Base-by-base conservation (phyloP, 2,888 invertebrate species). In the Molorchus minor region DNA sequence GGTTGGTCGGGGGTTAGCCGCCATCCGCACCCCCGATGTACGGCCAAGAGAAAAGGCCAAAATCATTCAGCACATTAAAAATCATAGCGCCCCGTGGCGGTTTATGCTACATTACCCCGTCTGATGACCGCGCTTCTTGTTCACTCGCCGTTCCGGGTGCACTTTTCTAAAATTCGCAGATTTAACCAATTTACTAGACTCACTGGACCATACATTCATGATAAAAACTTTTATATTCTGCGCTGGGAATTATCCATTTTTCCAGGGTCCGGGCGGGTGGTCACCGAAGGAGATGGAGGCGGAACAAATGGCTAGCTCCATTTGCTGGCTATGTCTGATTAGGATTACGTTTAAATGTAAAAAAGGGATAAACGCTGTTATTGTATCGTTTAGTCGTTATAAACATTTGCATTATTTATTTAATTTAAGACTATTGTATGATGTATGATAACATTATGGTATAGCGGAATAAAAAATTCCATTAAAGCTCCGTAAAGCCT, bases 71-170 rank as follows among this genome's bases (percentile, higher is more conserved):
- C 62, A 67, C 77, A 77, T 77, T 77, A 76, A 77, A 77, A 77
- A 77, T 76, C 75, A 76, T 77, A 75, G 75, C 76, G 67, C 75
- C 75, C 76, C 71, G 74, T 67, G 67, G 75, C 70, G 72, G 73
- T 76, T 76, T 76, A 74, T 75, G 77, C 74, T 76, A 77, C 77
- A 77, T 77, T 77, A 77, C 74, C 69, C 69, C 70, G 58, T 61
- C 71, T 76, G 75, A 77, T 76, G 72, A 74, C 57, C 16, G 51
- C 53, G 66, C 67, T 64, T 64, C 67, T 61, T 59, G 44, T 67
- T 68, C 66, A 56, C 61, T 64, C 61, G 64, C 63, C 62, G 60
- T 64, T 65, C 65, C 53, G 49, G 49, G 47, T 64, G 64, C 68
- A 64, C 60, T 68, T 69, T 63, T 66, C 66, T 66, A 69, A 70